These are phyloP conservation scores for Aphidoletes aphidimyza DNA, from an alignment of 2,888 invertebrate genomes.

Conservation along the genomic window DNA sequence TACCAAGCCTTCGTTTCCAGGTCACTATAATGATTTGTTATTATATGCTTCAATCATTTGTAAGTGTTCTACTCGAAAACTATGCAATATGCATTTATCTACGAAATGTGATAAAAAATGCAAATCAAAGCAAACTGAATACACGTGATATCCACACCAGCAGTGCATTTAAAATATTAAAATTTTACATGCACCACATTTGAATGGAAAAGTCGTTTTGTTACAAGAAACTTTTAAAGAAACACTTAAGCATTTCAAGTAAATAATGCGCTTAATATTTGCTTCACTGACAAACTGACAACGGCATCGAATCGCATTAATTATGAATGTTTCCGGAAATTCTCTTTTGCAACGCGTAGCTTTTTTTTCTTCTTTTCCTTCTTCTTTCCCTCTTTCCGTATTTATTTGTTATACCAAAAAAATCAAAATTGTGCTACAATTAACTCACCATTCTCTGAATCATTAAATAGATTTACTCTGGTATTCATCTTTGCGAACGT, in stretches of 20 bases:
- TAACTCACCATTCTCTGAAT: not conserved
- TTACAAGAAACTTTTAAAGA: not conserved
- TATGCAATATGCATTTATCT: no score
- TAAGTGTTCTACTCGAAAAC: no score
- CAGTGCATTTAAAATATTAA: not conserved
- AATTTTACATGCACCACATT: not conserved
- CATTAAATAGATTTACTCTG: not conserved
- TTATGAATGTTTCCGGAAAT: constrained; percentile 47
- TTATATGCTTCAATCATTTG: no score
- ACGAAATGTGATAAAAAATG: not conserved
- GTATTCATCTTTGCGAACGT: constrained; percentile 1
- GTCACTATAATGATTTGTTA: no score
- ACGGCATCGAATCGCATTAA: constrained; percentile 2
- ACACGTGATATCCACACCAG: not conserved
- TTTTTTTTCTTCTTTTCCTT: not conserved
- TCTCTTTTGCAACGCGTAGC: not conserved
- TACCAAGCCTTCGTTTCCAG: no score
- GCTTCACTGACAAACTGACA: not conserved
- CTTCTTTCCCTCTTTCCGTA: not conserved
- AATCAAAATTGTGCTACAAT: not conserved
- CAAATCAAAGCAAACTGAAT: not conserved
- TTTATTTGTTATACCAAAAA: not conserved
- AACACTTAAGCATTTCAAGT: not conserved
- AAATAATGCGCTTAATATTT: not conserved
- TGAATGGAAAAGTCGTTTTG: not conserved